These are phyloP conservation scores for Nesogale talazaci DNA, from an alignment of 2,113 vertebrate genomes.

Conservation along the genomic window DNA sequence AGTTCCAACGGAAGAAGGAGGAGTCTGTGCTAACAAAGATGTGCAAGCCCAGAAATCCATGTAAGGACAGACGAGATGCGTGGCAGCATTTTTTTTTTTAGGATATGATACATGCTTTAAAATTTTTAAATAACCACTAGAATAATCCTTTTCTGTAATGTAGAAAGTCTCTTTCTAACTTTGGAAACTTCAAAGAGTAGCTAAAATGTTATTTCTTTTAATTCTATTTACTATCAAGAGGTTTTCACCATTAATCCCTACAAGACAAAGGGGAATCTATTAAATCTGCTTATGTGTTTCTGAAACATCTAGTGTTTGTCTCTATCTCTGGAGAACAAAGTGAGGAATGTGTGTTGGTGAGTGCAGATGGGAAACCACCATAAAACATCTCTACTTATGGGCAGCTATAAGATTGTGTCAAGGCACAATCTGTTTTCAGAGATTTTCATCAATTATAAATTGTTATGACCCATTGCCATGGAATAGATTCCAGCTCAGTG, in stretches of 20 bases:
- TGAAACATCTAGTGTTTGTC: slow-evolving; percentile 38
- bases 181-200: slow-evolving; percentile 10
- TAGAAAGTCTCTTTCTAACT: slow-evolving; percentile 37
- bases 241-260: neutral
- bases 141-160: neutral
- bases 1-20: no score
- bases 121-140: neutral
- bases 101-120: neutral
- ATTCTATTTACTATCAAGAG: neutral
- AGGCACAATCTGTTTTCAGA: neutral
- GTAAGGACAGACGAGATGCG: no score
- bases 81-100: neutral
- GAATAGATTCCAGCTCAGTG: no score
- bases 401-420: neutral
- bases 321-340: slow-evolving; percentile 29
- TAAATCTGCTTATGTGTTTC: slow-evolving; percentile 15
- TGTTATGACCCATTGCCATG: no score
- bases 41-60: no score
- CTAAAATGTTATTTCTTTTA: slow-evolving; percentile 37
- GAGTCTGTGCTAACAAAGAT: no score
- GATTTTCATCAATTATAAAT: neutral
- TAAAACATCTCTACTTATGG: neutral
- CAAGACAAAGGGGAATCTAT: neutral
- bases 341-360: slow-evolving; percentile 19
- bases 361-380: neutral